Evolutionary conservation across 2,888 invertebrate genomes (phyloP).

Genomic region (Orthosia gothica): DNA sequence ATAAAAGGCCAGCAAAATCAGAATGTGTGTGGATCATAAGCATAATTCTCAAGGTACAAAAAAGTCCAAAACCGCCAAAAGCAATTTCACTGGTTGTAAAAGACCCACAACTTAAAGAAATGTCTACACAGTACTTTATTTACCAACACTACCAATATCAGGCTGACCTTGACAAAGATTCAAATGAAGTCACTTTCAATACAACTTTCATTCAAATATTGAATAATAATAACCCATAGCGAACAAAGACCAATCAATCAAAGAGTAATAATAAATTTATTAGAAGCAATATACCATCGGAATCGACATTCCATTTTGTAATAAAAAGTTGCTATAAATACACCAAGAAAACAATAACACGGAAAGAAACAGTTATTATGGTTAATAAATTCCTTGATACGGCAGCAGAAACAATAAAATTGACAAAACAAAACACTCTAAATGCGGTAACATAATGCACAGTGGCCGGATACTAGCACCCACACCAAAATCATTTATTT

Average conservation of each 20-base stretch:
- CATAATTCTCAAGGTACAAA: constrained; percentile 8
- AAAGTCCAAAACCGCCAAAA: neutral
- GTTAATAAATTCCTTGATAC: constrained; percentile 50
- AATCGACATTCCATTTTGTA: neutral
- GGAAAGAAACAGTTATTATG: constrained; percentile 12
- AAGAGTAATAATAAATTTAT: neutral
- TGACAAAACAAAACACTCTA: constrained; percentile 36
- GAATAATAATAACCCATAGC: neutral
- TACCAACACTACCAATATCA: constrained; percentile 14
- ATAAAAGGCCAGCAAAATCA: neutral
- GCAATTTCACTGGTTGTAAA: constrained; percentile 11
- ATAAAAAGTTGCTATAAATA: constrained; percentile 3
- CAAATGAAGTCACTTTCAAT: constrained; percentile 52
- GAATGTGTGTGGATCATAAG: neutral
- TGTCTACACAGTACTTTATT: constrained; percentile 30
- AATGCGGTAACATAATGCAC: constrained; percentile 50
- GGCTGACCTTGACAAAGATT: constrained; percentile 48
- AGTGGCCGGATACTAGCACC: constrained; percentile 68
- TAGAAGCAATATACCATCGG: neutral
- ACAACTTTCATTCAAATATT: constrained; percentile 52
- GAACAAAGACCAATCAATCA: constrained; percentile 18
- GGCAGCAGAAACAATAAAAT: constrained; percentile 38
- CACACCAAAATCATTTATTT: constrained; percentile 64
- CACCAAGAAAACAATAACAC: constrained; percentile 17
- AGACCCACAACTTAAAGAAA: constrained; percentile 20